phyloP scores from a whole-genome alignment of 1,140 invertebrate genomes.

The Metopolophium dirhodum region DNA sequence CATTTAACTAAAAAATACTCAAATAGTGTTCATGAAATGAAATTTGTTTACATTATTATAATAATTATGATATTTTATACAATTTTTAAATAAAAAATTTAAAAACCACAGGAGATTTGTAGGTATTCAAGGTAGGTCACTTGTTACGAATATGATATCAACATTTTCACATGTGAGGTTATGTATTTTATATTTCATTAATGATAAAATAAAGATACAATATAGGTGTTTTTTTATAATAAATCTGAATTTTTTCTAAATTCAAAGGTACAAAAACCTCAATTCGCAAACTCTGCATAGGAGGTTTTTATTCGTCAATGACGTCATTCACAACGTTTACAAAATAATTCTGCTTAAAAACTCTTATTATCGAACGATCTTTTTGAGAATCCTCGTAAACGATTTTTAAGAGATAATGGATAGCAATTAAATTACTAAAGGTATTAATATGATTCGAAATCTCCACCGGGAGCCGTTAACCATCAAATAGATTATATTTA shows the following conservation, averaged over 20 bases:
- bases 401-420: background rate
- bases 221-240: background rate
- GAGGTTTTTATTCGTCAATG: background rate
- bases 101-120: no score
- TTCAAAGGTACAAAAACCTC: no score
- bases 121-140: no score
- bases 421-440: background rate
- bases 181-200: no score
- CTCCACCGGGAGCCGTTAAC: background rate
- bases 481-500: background rate
- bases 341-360: background rate
- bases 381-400: background rate
- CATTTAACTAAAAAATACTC: no score
- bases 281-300: no score
- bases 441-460: background rate
- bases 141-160: background rate
- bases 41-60: no score
- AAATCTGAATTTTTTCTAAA: background rate
- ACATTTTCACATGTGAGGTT: no score
- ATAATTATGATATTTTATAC: no score
- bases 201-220: background rate
- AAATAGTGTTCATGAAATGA: no score
- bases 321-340: background rate
- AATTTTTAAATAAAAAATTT: no score
- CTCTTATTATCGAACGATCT: background rate